These are phyloP conservation scores for Caenorhabditis briggsae DNA, from an alignment of 1,140 invertebrate genomes.

Conservation along the genomic window DNA sequence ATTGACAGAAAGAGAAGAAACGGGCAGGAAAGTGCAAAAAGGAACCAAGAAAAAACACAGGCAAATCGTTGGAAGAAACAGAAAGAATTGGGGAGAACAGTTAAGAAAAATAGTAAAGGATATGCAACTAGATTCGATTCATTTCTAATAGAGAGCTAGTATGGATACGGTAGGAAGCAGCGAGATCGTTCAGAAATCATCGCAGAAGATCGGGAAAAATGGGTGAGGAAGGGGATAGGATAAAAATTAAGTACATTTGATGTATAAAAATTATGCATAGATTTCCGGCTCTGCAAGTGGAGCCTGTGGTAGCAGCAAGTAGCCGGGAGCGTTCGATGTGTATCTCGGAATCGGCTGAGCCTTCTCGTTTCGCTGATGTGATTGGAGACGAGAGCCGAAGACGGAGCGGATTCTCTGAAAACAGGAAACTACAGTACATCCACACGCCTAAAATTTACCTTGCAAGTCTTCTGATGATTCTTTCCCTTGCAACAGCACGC, in stretches of 20 bases:
- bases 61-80: neutral
- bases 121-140: neutral
- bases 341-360: constrained; percentile 63
- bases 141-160: neutral
- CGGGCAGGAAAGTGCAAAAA: constrained; percentile 31
- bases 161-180: too few relatives aligned
- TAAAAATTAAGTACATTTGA: neutral
- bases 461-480: constrained; percentile 23
- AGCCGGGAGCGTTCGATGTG: constrained; percentile 66
- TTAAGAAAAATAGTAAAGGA: neutral
- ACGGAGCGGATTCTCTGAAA: constrained; percentile 72
- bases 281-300: constrained; percentile 68
- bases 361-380: constrained; percentile 61
- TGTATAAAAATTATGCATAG: constrained; percentile 55
- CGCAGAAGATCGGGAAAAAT: too few relatives aligned
- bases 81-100: neutral
- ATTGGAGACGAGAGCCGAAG: constrained; percentile 71
- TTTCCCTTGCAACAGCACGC: constrained; percentile 66
- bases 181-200: too few relatives aligned
- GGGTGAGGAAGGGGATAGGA: neutral
- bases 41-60: neutral
- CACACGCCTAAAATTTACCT: constrained; percentile 24
- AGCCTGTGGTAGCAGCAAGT: constrained; percentile 68
- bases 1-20: neutral
- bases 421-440: neutral